These are phyloP conservation scores for Prunella fulvescens DNA, from an alignment of 2,113 vertebrate genomes.

Conservation along the genomic window DNA sequence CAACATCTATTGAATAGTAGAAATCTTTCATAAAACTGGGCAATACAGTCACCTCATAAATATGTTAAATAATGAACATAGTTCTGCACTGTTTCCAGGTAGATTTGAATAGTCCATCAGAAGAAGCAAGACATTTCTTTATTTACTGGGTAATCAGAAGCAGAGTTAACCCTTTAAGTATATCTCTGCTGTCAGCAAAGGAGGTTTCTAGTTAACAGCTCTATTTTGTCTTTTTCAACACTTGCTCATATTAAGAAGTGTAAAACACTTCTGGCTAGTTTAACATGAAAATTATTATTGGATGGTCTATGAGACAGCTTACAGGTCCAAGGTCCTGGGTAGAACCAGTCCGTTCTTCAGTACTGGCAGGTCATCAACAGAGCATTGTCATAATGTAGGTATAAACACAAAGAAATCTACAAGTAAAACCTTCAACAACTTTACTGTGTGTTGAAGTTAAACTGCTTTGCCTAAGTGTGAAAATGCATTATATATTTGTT, in stretches of 20 bases:
- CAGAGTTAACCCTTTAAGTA: neutral
- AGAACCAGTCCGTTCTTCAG: neutral
- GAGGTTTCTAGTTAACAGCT: neutral
- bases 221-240: neutral
- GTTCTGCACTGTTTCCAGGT: neutral
- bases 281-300: neutral
- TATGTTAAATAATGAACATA: neutral
- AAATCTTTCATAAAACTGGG: neutral
- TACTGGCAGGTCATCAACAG: neutral
- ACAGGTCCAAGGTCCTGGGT: neutral
- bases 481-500: conserved; percentile 34
- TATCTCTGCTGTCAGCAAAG: neutral
- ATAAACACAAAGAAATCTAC: conserved; percentile 7
- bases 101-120: neutral
- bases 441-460: neutral
- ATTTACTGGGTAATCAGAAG: neutral
- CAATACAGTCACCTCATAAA: neutral
- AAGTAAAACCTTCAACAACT: neutral
- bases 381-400: neutral
- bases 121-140: neutral
- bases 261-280: neutral
- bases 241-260: neutral
- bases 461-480: conserved; percentile 2
- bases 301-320: neutral
- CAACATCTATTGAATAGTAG: neutral